Base-by-base conservation (phyloP, 2,797 vertebrate species). In the Syndactyla subalaris region DNA sequence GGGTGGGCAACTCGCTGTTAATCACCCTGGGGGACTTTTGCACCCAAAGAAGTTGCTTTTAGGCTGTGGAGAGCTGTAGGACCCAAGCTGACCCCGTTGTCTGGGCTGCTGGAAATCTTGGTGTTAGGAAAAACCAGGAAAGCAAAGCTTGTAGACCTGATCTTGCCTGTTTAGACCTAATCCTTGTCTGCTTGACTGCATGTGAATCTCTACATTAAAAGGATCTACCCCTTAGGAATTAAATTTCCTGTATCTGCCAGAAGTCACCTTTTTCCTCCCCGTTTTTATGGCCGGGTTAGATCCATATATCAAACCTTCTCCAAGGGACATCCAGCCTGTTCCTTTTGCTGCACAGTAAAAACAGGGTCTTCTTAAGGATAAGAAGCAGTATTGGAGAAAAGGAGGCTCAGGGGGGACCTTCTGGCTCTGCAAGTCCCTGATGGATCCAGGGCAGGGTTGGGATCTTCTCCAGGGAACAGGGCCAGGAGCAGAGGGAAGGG, bases 11-110 rank as follows among this genome's bases (percentile, higher is more conserved):
- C 18, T 39, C 23, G 5, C n/a, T 67, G 1, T 3, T 15, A 1
- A 7, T 4, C 52, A 10, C 0, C 27, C 4, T 6, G 21, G 3
- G 4, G 55, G 51, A 7, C 7, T 8, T 38, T 43, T 12, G 16
- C 19, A 34, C 10, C 23, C 59, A 1, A n/a, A 43, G 7, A 45
- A 24, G 5, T 36, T 30, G 20, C n/a, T 61, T 16, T 39, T 8
- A 39, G 63, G 74, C 39, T 82, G 55, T 5, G 43, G 23, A 51
- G 63, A 19, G 4, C 1, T 3, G 48, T 2, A 54, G 67, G 52
- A 73, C 22, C 39, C 39, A 70, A 48, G 52, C 5, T 9, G 57
- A 61, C 7, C 32, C 36, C 10, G 3, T 1, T 6, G 2, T 24
- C 26, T 24, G 10, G 38, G 62, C 30, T 80, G 84, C 46, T n/a